Base-by-base conservation (phyloP, 30 jellyfish, hydroid and myxozoan species). In the Aurelia aurita region DNA sequence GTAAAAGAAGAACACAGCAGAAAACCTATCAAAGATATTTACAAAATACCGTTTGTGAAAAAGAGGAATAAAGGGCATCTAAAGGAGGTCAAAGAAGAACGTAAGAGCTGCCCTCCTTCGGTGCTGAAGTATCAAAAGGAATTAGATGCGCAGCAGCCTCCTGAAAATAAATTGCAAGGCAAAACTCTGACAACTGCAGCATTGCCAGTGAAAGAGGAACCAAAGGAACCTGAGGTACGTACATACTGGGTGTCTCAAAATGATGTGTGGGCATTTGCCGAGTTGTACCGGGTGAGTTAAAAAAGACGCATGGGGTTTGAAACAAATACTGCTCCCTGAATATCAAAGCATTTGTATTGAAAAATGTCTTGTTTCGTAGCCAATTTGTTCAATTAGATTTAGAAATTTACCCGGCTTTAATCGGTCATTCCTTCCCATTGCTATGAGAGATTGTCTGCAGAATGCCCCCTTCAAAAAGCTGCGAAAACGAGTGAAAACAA, bases 71-170 rank as follows among this genome's bases (percentile, higher is more conserved):
- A 61, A 31, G 78, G 5, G 29, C 55, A 45, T 13, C 8, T 29
- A 23, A 63, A 19, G 58, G 21, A 80, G 10, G 18, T 29, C 2
- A 68, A 81, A 49, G 84, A 39, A 25, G 76, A 67, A 27, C 77
- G 84, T 28, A 47, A 54, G 44, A 81, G 91, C 57, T 81, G 85
- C 61, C 79, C 89, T 35, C 78, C 85, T 16, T 70, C 85, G 2
- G 72, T 47, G 21, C 19, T 28, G 11, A 46, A 51, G 4, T 3
- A 58, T 13, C 85, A 67, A 15, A 63, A 54, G 60, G 66, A 21
- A 68, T 62, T 27, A 29, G 69, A 53, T 28, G 69, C 49, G 23
- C 63, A 76, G 18, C 55, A 25, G 20, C 35, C 44, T 15, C 11
- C 60, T 31, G 77, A 74, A 35, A 75, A 58, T 39, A 87, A 64